These are phyloP conservation scores for Gobiocypris rarus DNA, from an alignment of 2,113 vertebrate genomes.

Conservation along the genomic window DNA sequence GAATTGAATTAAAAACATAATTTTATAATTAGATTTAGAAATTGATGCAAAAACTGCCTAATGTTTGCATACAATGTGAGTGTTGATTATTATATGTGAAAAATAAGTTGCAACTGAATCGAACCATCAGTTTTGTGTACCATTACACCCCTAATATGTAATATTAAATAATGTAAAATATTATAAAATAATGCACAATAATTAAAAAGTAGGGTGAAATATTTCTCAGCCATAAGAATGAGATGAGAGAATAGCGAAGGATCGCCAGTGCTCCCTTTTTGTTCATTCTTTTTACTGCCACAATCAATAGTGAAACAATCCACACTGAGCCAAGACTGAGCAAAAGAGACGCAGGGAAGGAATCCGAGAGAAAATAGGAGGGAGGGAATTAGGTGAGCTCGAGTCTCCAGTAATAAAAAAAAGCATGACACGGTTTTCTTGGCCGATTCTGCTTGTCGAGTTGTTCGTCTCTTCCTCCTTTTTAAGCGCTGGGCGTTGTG, in stretches of 20 bases:
- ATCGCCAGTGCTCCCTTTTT: background rate
- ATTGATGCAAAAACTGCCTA: too few species aligned
- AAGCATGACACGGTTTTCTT: constrained; percentile 47
- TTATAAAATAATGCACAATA: background rate
- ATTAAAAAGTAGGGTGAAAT: background rate
- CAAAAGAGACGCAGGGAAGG: background rate
- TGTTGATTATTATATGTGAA: too few species aligned
- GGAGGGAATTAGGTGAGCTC: constrained; percentile 23
- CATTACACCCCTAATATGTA: too few species aligned
- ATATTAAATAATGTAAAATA: background rate
- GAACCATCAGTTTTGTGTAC: too few species aligned
- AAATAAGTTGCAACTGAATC: too few species aligned
- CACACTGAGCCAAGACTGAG: constrained; percentile 24
- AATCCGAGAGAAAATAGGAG: background rate
- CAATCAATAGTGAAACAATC: constrained; percentile 58
- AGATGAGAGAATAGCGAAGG: background rate
- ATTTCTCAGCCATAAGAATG: background rate
- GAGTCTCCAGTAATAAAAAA: constrained; percentile 19
- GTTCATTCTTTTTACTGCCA: constrained; percentile 63
- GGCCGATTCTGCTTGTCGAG: constrained; percentile 55
- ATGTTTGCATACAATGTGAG: too few species aligned
- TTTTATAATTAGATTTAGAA: too few species aligned
- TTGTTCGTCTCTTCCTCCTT: constrained; percentile 19
- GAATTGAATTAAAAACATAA: too few species aligned
- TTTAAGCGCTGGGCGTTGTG: constrained; percentile 7